Evolutionary conservation across 2,797 vertebrate species (phyloP), one percentile per base, ranked within the genome.

Genomic region (Glossophaga mutica): DNA sequence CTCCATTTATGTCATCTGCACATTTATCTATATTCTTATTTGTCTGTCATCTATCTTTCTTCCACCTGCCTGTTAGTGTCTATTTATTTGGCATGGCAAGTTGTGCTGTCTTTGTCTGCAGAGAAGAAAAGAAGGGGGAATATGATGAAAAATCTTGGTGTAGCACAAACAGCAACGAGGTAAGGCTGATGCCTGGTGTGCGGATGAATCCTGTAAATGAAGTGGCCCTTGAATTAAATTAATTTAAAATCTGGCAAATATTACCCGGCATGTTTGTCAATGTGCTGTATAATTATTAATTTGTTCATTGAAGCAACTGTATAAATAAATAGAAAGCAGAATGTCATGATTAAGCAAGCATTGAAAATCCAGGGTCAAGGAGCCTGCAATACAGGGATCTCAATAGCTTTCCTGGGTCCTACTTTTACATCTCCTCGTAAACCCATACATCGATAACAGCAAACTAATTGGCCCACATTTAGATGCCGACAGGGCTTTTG

Each of bases 231-330:
- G 98, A 99, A 98, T 98, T 98, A 98, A 99, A 98, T 99, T 98
- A 98, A 98, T 99, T 98, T 98, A 98, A 98, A 98, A 98, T 98
- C 98, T 98, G 98, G 98, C 98, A 99, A 98, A 98, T 98, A 98
- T 99, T 98, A 98, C 98, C 98, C 96, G 97, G 97, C 98, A 97
- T 98, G 98, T 99, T 99, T 98, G 98, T 98, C 98, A 98, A 99
- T 98, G 98, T 98, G 98, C 98, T 98, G 98, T 98, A 98, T 99
- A 99, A 99, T 99, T 99, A 99, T 99, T 99, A 98, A 99, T 99
- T 99, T 99, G 98, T 99, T 99, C 98, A 98, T 98, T 98, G 98
- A 98, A 97, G 98, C 97, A 98, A 98, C 98, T 98, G 98, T 98
- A 98, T 98, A 98, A 98, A 99, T 98, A 98, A 99, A 99, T 98